These are phyloP conservation scores for Fissipunctia ypsillon DNA, from an alignment of 2,888 invertebrate genomes.

Conservation along the genomic window DNA sequence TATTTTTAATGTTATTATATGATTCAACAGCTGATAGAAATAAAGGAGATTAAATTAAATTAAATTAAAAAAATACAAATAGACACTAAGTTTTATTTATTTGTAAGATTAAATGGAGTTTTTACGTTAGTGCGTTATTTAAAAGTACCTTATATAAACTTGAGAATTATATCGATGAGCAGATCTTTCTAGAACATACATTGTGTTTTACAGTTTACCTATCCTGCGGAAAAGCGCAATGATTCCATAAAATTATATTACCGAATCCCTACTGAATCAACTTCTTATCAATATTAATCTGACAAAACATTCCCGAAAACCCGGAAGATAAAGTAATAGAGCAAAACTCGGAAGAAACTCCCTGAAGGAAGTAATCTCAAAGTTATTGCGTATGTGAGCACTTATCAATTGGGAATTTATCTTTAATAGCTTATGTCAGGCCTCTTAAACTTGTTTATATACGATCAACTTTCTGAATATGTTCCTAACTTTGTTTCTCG, in stretches of 20 bases:
- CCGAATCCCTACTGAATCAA: not conserved
- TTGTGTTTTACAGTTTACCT: not conserved
- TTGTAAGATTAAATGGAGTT: no score
- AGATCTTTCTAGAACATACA: not conserved
- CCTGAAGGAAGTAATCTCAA: slow-evolving; percentile 53
- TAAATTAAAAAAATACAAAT: no score
- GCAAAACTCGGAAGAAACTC: slow-evolving; percentile 49
- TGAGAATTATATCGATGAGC: not conserved
- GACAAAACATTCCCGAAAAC: slow-evolving; percentile 23
- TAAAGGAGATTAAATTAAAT: no score
- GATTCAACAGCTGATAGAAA: no score
- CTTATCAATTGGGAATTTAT: slow-evolving; percentile 60
- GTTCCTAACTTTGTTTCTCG: slow-evolving; percentile 46
- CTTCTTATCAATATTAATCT: slow-evolving; percentile 22
- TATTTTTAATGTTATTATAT: no score
- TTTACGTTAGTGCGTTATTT: not conserved
- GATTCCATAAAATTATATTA: not conserved
- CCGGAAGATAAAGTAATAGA: slow-evolving; percentile 42
- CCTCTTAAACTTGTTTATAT: slow-evolving; percentile 57
- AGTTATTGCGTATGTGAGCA: slow-evolving; percentile 58
- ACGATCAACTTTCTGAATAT: slow-evolving; percentile 54
- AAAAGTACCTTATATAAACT: not conserved
- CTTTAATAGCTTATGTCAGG: slow-evolving; percentile 53
- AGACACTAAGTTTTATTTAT: no score
- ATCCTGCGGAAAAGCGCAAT: not conserved